Evolutionary conservation across 2,888 invertebrate species (phyloP).

Genomic region (Epicampocera succincta): DNA sequence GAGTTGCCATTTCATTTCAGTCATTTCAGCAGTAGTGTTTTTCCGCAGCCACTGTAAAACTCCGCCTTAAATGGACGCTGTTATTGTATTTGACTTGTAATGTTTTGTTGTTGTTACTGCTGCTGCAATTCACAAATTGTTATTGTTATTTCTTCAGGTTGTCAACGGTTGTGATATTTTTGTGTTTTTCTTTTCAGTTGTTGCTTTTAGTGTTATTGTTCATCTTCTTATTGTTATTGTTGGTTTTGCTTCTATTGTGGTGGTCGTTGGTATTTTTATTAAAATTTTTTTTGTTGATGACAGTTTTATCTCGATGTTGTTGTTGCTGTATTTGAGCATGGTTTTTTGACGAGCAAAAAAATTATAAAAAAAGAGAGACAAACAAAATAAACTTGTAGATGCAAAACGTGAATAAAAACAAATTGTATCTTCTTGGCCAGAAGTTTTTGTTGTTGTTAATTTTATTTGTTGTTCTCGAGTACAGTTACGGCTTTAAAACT

Average conservation of each 20-base stretch:
- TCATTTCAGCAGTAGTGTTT: background rate
- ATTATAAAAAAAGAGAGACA: slow-evolving; percentile 23
- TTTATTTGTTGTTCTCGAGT: slow-evolving; percentile 34
- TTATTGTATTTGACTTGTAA: slow-evolving; percentile 36
- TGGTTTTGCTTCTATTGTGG: slow-evolving; percentile 49
- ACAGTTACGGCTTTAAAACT: slow-evolving; percentile 53
- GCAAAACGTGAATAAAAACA: slow-evolving; percentile 43
- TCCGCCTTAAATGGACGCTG: slow-evolving; percentile 11
- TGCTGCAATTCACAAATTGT: slow-evolving; percentile 37
- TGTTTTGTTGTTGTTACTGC: slow-evolving; percentile 25
- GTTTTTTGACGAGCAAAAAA: slow-evolving; percentile 42
- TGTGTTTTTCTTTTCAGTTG: slow-evolving; percentile 6
- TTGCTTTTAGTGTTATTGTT: slow-evolving; percentile 38
- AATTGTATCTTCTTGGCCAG: slow-evolving; percentile 43
- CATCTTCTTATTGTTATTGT: slow-evolving; percentile 46
- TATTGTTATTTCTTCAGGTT: slow-evolving; percentile 58
- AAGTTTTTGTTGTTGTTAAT: slow-evolving; percentile 42
- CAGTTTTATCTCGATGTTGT: slow-evolving; percentile 42
- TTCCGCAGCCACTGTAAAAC: slow-evolving; percentile 14
- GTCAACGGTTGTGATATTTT: slow-evolving; percentile 52
- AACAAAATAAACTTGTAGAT: slow-evolving; percentile 39
- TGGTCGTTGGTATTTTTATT: slow-evolving; percentile 61
- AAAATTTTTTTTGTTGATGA: slow-evolving; percentile 60
- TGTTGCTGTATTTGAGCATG: slow-evolving; percentile 61
- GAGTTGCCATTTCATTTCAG: no score